These are phyloP conservation scores for Jordanella pulchra DNA, from an alignment of 2,797 vertebrate genomes.

Conservation along the genomic window DNA sequence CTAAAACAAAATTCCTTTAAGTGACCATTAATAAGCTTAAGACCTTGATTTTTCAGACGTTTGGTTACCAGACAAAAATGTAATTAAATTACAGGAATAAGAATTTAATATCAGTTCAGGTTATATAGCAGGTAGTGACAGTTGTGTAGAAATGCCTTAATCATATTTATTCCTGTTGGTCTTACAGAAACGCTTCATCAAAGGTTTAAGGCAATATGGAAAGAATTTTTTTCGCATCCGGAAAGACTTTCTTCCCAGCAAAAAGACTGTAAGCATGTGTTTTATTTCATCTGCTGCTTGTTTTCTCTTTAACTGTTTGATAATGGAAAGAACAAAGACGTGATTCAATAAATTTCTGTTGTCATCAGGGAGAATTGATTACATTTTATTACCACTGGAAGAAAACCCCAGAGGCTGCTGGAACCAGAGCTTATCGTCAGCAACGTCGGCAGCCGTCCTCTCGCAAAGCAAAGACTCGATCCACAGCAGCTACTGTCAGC, in stretches of 20 bases:
- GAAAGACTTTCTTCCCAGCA: constrained; percentile 96
- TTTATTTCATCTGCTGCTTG: constrained; percentile 1
- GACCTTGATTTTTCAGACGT: not conserved
- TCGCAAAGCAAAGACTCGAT: constrained; percentile 96
- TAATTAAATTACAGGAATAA: not conserved
- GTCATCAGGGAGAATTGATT: constrained; percentile 91
- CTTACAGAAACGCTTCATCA: constrained; percentile 95
- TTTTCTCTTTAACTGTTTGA: not conserved
- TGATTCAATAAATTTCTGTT: not conserved
- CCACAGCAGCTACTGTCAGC: constrained; percentile 86
- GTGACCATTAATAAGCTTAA: not conserved
- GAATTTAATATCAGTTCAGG: not conserved
- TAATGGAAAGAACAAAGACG: not conserved
- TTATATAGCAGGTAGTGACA: not conserved
- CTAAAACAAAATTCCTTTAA: not conserved
- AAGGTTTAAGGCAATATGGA: constrained; percentile 95
- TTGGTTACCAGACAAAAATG: not conserved
- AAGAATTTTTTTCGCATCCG: constrained; percentile 99
- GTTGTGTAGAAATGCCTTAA: not conserved
- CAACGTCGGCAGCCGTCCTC: constrained; percentile 94
- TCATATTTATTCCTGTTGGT: not conserved
- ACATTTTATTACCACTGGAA: constrained; percentile 99
- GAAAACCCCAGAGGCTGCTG: constrained; percentile 95
- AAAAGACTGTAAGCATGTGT: constrained; percentile 90
- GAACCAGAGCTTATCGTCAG: constrained; percentile 93